Base-by-base conservation (phyloP, 2,797 vertebrate genomes). In the Borostomias antarcticus region DNA sequence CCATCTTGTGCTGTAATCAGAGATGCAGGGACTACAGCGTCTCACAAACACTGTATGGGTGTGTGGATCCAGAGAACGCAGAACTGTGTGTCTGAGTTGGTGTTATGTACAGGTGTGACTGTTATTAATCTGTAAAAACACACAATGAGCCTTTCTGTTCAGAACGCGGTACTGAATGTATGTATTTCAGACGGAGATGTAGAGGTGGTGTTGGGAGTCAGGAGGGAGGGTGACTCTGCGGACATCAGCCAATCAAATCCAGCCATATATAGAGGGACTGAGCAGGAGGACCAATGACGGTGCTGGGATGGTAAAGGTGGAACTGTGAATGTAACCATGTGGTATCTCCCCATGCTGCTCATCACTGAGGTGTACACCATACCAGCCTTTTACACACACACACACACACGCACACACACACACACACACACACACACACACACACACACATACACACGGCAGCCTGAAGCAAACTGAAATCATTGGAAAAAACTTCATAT, bases 321-420 rank as follows among this genome's bases (percentile, higher is more conserved):
- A 67, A 78, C 70, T 70, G 75, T 75, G 64, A 77, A 70, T 58
- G 68, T 69, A 74, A 73, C 58, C 73, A 60, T 35, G 19, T 35
- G 19, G 68, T 48, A 68, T 81, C 63, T 62, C 77, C 73, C 71
- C 66, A 69, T 52, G 82, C 86, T 88, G 84, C 81, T 89, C 77
- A 78, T 86, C 83, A 81, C 58, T 78, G 37, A 65, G 79, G 76
- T 82, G 82, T 84, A 86, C 82, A 87, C 84, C 80, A 58, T 79
- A 76, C 79, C 25, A 82, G 84, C 85, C 83, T 86, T 88, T 43
- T 65, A 56, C 43, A 58, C 21, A 64, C 29, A 53, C 40, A 60
- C 66, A 45, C 23, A 66, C 47, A 30, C 58, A 71, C 21, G 62
- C 60, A 72, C 25, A 64, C 80, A 70, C 68, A 57, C 29, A 50